phyloP scores from a whole-genome alignment of 23 tunicate species.

The Ascidia mentula region DNA sequence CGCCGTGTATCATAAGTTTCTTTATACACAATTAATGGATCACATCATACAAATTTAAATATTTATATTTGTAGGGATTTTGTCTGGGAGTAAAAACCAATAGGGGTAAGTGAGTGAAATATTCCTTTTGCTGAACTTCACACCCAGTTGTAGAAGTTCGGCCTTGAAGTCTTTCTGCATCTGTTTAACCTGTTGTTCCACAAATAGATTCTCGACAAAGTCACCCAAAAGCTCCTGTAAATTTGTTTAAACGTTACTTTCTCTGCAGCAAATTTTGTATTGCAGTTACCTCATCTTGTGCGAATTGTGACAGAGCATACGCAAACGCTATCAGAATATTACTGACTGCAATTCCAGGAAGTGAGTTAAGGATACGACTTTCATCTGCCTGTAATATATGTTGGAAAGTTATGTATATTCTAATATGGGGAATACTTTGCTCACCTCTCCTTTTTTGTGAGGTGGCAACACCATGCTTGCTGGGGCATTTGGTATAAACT shows the following conservation, averaged over 20 bases:
- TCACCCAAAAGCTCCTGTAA: conserved; percentile 79
- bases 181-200: conserved; percentile 24
- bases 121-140: conserved; percentile 54
- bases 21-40: no score
- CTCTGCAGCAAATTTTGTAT: no score
- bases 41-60: no score
- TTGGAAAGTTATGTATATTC: no score
- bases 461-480: conserved; percentile 17
- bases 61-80: conserved; percentile 59
- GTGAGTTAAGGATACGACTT: not conserved
- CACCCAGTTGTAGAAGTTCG: conserved; percentile 32
- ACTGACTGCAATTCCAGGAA: not conserved
- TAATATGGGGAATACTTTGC: no score
- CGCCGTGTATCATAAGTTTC: no score
- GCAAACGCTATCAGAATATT: not conserved
- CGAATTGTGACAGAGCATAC: not conserved
- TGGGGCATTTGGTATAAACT: conserved; percentile 12
- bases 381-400: not conserved
- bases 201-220: conserved; percentile 39
- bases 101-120: conserved; percentile 46
- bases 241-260: no score
- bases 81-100: conserved; percentile 55
- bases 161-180: conserved; percentile 40
- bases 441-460: conserved; percentile 13
- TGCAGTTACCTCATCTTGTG: conserved; percentile 20